Base-by-base conservation (phyloP, 2,888 invertebrate genomes). In the Oscheius sp. region DNA sequence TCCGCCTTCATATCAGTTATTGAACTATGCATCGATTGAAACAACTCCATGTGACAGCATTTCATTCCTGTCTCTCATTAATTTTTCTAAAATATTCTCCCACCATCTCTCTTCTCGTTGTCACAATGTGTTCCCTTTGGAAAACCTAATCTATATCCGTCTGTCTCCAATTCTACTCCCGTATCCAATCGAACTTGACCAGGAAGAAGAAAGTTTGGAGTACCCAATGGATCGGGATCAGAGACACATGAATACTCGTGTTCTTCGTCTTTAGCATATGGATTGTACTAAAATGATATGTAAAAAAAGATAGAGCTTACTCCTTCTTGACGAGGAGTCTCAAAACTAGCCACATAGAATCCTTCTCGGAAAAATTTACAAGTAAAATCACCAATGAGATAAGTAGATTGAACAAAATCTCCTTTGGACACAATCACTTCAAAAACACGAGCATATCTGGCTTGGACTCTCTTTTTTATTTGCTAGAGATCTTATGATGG, bases 21-120 rank as follows among this genome's bases (percentile, higher is more conserved):
- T 9, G 33, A 22, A 22, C 24, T 22, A 20, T 54, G 54, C 54
- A 54, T 54, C 20, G 54, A 54, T 9, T 33, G 32, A 24, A 54
- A 54, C 1, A 54, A 20, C 6, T 54, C 54, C 54, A 54, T 54
- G 32, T 54, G 54, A 32, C 54, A 54, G 24, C 54, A 54, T 33
- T 54, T 54, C 8, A 22, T 20, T n/a, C 54, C 54, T 54, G 54
- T 30, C 33, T 12, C 14, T 6, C 5, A 5, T 32, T 22, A 12
- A 17, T 0, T 0, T 2, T 24, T 14, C n/a, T 14, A 47, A 8
- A 50, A 47, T 12, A 26, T 2, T 2, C 22, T 24, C 4, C 41
- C 41, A 17, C 47, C 47, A 24, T 20, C 12, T 8, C 24, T 47
- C 24, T 4, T 32, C 17, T 17, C 54, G 14, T 30, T 28, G 54